Percentiles rank a stretch among this genome's conserved stretches.
These are phyloP conservation scores for Bubo scandiacus DNA, from an alignment of 2,113 vertebrate genomes.

Conservation along the genomic window DNA sequence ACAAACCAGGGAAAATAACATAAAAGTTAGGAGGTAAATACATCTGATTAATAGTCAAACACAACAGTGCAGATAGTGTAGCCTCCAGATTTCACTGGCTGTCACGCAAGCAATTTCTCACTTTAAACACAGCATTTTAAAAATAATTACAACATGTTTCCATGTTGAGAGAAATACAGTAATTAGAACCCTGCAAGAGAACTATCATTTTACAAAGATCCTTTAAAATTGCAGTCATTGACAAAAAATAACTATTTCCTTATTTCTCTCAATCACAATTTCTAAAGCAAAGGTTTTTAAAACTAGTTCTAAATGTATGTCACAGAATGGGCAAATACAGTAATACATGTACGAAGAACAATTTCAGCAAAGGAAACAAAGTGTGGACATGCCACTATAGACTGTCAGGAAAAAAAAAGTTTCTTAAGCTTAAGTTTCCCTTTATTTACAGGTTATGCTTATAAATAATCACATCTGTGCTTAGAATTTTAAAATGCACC, in stretches of 20 bases:
- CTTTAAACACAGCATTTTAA: not conserved
- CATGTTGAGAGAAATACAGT: not conserved
- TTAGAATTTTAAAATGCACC: not conserved
- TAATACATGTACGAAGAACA: not conserved
- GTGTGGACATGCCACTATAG: not conserved
- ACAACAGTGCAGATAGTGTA: not conserved
- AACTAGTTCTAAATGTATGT: not conserved
- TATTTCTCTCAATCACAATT: not conserved
- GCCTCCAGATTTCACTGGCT: not conserved
- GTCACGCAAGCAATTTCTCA: not conserved
- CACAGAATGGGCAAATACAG: not conserved
- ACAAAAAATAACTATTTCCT: not conserved
- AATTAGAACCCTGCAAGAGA: not conserved
- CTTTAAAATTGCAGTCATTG: not conserved
- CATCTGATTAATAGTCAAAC: not conserved
- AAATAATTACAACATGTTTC: not conserved
- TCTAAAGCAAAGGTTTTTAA: not conserved
- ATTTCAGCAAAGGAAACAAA: not conserved
- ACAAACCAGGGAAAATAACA: not conserved
- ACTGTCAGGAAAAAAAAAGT: not conserved
- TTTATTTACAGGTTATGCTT: not conserved
- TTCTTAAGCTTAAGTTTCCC: not conserved
- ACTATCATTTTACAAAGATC: not conserved
- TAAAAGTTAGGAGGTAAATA: not conserved
- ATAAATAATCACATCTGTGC: not conserved